Base-by-base conservation (phyloP, 1,140 invertebrate genomes). In the Myzus persicae region DNA sequence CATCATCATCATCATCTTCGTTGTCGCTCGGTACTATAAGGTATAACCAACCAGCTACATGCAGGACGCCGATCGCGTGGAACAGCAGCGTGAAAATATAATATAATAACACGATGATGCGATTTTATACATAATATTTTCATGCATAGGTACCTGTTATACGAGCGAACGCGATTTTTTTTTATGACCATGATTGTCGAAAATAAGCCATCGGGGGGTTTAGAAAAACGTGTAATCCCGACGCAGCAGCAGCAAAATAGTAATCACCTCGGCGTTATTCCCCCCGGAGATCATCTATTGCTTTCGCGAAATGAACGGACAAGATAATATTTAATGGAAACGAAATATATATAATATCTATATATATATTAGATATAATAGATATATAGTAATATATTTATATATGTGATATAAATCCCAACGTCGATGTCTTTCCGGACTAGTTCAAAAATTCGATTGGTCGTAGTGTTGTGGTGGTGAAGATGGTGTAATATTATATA, bases 371-470 rank as follows among this genome's bases (percentile, higher is more conserved):
- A 59, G 31, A 59, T 31, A 31, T 59, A 26, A 67, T 31, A n/a
- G 31, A 59, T 67, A 76, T 67, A 76, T n/a, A 76, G 31, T 67
- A n/a, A 67, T n/a, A 76, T 76, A 76, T 76, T 76, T 76, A 76
- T 76, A 76, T 76, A 18, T 76, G 59, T n/a, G 59, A 76, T n/a
- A 76, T 76, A 76, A 76, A 76, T n/a, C 59, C n/a, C n/a, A 18
- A 76, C 1, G n/a, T 76, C 59, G 4, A n/a, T n/a, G 14, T 76
- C 59, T n/a, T 84, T 42, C 14, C 7, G 9, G 26, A 40, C 38
- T 36, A 38, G 76, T 36, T 82, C 22, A 24, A 82, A 82, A 84
- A 42, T 84, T 42, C 38, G 82, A 84, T 42, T 40, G 82, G 40
- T 40, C 11, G 38, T 42, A 40, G 5, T 6, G 18, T 38, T 26